Evolutionary conservation across 2,888 invertebrate genomes (phyloP).

Genomic region (Synanthedon vespiformis): DNA sequence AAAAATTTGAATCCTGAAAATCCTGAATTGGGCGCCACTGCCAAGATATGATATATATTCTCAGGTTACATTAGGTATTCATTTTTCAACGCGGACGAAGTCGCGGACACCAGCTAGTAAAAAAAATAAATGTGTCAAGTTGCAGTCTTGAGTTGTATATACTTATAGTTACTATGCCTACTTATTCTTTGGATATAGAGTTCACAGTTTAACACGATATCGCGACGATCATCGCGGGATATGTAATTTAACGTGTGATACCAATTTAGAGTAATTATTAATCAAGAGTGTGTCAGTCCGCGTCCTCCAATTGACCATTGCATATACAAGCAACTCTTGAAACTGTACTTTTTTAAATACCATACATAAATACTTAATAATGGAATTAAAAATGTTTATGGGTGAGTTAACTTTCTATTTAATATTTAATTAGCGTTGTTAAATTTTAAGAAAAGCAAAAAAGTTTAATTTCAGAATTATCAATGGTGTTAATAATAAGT

Average conservation of each 20-base stretch:
- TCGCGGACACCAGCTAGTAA: too few relatives aligned
- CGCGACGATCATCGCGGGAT: background rate
- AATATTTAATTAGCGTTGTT: too few relatives aligned
- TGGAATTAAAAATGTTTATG: too few relatives aligned
- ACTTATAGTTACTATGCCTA: too few relatives aligned
- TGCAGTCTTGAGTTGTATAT: too few relatives aligned
- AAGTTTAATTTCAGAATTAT: background rate
- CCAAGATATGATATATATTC: too few relatives aligned
- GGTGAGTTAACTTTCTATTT: too few relatives aligned
- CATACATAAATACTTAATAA: background rate
- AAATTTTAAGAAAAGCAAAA: background rate
- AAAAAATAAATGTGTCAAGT: too few relatives aligned
- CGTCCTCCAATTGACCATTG: conserved; percentile 9
- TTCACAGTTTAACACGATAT: background rate
- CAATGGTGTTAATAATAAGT: background rate
- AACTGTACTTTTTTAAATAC: background rate
- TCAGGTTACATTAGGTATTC: too few relatives aligned
- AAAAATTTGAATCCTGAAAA: too few relatives aligned
- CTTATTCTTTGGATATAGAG: background rate
- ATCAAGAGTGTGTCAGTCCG: conserved; percentile 8
- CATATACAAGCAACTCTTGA: background rate
- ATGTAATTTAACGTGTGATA: conserved; percentile 16
- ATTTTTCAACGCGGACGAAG: too few relatives aligned
- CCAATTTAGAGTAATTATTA: conserved; percentile 1
- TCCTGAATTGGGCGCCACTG: too few relatives aligned